Evolutionary conservation across 2,888 invertebrate species (phyloP), one percentile per base, ranked within the genome.

Genomic region (Scaptomyza cyrtandrae): DNA sequence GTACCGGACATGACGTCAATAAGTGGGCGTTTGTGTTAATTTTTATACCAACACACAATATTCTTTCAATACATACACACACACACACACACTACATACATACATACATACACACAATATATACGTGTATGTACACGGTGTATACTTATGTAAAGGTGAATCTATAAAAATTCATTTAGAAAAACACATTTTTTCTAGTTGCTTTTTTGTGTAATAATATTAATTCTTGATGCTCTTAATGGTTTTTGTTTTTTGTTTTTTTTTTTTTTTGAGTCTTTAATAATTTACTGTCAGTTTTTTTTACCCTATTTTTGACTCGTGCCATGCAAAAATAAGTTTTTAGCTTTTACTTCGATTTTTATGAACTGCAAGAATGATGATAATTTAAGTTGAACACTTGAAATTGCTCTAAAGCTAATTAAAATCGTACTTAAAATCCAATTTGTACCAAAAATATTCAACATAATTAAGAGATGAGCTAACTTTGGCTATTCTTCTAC

Each of bases 1-100:
- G 89, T 90, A 86, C 90, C 91, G 90, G 91, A 91, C 89, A 88
- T 91, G 91, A 91, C 91, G 91, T 91, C 91, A 91, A 91, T 91
- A 88, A 89, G 91, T 91, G 90, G 91, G 91, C 90, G 91, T 90
- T 89, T 89, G 90, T 85, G 86, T 90, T 90, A 86, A 90, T 90
- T 90, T 86, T 76, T 79, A 86, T 75, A 75, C 64, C 75, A 70
- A 62, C 52, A 59, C 52, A 78, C 50, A 68, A 37, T 52, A 61
- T 24, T 6, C n/a, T n/a, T n/a, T n/a, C n/a, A 41, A 24, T 2
- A 29, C 29, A 58, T 24, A 66, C 31, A 61, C 24, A 33, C 46
- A 33, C 24, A 33, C 46, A 33, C 52, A 41, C 33, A 24, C 10
- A 50, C 41, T 33, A 29, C 29, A 58, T 24, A 66, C 31, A 59